Conservation (phyloP, 2,797 vertebrate genomes). For the Harpagifer antarcticus region DNA sequence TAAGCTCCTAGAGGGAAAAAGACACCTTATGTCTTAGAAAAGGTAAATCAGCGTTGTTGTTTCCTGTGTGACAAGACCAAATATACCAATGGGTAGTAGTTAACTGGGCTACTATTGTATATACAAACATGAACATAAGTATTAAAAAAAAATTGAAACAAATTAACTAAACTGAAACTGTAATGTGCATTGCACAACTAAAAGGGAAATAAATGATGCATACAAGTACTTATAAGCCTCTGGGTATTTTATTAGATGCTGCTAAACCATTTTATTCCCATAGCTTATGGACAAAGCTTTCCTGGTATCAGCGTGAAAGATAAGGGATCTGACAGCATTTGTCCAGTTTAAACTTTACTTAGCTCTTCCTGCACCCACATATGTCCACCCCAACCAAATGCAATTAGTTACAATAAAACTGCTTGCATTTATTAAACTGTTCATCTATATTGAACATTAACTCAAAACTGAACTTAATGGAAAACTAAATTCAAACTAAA, state of each 20-base stretch:
- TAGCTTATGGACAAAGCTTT: neutral
- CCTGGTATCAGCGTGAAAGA: neutral
- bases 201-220: neutral
- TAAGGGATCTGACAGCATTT: neutral
- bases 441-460: neutral
- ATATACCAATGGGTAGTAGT: neutral
- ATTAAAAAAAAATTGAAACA: neutral
- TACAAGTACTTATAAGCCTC: too few relatives aligned
- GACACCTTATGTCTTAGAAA: constrained; percentile 4
- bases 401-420: neutral
- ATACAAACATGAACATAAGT: neutral
- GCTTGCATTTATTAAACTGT: neutral
- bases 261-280: neutral
- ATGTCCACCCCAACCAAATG: neutral
- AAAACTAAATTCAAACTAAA: constrained; percentile 7
- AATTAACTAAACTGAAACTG: neutral
- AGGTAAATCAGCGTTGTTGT: constrained; percentile 2
- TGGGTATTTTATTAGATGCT: neutral
- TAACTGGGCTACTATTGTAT: neutral
- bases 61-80: constrained; percentile 1
- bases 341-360: too few relatives aligned
- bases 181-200: neutral
- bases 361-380: too few relatives aligned
- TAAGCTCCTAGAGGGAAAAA: constrained; percentile 88
- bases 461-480: neutral